Conservation (phyloP, 2,888 invertebrate species). For the Yponomeuta plumbellus region DNA sequence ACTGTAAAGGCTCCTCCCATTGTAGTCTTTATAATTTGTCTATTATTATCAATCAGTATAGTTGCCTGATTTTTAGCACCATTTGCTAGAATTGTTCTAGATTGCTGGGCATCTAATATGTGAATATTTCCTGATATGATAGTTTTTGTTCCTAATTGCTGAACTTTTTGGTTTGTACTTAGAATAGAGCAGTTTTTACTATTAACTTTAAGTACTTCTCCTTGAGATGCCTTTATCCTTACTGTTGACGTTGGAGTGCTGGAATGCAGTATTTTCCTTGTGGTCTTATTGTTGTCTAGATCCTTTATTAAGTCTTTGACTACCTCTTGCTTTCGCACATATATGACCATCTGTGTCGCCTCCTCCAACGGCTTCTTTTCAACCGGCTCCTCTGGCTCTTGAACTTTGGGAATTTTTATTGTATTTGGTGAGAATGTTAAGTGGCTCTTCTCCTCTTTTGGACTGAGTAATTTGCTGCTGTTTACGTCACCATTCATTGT, state of each 20-base stretch:
- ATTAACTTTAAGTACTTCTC: constrained; percentile 64
- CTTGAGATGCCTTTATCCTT: constrained; percentile 58
- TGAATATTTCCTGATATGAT: constrained; percentile 74
- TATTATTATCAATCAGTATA: constrained; percentile 69
- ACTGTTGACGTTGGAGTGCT: constrained; percentile 47
- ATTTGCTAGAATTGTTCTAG: constrained; percentile 70
- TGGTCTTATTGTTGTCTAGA: constrained; percentile 63
- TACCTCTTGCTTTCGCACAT: constrained; percentile 69
- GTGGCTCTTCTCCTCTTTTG: constrained; percentile 81
- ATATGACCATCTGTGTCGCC: constrained; percentile 70
- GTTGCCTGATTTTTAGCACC: constrained; percentile 67
- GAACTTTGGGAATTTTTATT: constrained; percentile 78
- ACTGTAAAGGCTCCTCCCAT: constrained; percentile 56
- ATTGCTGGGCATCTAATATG: constrained; percentile 69
- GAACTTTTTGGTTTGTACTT: constrained; percentile 65
- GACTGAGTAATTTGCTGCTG: constrained; percentile 71
- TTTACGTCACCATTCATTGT: constrained; percentile 48
- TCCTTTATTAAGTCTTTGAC: constrained; percentile 81
- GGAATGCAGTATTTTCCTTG: constrained; percentile 30
- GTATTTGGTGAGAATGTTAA: constrained; percentile 83
- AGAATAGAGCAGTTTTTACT: constrained; percentile 67
- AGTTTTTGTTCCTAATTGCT: constrained; percentile 66
- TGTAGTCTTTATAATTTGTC: constrained; percentile 71
- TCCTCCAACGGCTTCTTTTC: constrained; percentile 56
- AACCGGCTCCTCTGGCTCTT: constrained; percentile 45